These are phyloP conservation scores for Phyllopteryx taeniolatus DNA, from an alignment of 2,113 vertebrate genomes.

Conservation along the genomic window DNA sequence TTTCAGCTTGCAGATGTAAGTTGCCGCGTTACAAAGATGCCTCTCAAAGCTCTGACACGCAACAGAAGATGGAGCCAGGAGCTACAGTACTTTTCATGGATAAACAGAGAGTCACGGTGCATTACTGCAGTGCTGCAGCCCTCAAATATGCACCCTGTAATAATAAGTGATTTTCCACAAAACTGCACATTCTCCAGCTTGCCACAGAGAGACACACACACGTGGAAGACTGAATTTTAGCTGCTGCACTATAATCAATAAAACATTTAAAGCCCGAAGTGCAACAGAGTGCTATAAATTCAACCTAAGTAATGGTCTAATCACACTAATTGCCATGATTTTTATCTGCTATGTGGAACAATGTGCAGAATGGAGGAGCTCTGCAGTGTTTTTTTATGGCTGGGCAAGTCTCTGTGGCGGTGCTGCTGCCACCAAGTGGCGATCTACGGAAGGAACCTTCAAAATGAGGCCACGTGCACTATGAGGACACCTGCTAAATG, in stretches of 20 bases:
- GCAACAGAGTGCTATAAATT: slow-evolving; percentile 15
- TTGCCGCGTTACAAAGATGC: slow-evolving; percentile 27
- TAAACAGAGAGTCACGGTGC: slow-evolving; percentile 6
- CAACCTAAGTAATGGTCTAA: slow-evolving; percentile 10
- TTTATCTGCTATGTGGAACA: slow-evolving; percentile 25
- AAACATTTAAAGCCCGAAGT: slow-evolving; percentile 5
- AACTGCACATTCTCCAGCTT: background rate
- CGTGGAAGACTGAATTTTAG: slow-evolving; percentile 1
- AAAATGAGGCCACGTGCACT: slow-evolving; percentile 54
- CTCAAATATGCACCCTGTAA: slow-evolving; percentile 6
- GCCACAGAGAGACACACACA: background rate
- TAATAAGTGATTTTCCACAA: slow-evolving; percentile 6
- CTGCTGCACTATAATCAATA: slow-evolving; percentile 5
- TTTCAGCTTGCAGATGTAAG: slow-evolving; percentile 39
- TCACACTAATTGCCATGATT: slow-evolving; percentile 31
- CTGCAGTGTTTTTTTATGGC: slow-evolving; percentile 37
- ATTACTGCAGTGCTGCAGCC: slow-evolving; percentile 9
- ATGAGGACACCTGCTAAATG: slow-evolving; percentile 33
- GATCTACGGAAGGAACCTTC: slow-evolving; percentile 41
- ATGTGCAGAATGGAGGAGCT: slow-evolving; percentile 28
- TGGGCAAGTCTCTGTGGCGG: slow-evolving; percentile 45
- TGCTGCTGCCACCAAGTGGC: slow-evolving; percentile 72
- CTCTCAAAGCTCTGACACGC: slow-evolving; percentile 35
- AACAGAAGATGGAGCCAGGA: slow-evolving; percentile 34
- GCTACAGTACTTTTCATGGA: slow-evolving; percentile 9